Evolutionary conservation across 2,113 vertebrate genomes (phyloP).

Genomic region (Chaenocephalus aceratus): DNA sequence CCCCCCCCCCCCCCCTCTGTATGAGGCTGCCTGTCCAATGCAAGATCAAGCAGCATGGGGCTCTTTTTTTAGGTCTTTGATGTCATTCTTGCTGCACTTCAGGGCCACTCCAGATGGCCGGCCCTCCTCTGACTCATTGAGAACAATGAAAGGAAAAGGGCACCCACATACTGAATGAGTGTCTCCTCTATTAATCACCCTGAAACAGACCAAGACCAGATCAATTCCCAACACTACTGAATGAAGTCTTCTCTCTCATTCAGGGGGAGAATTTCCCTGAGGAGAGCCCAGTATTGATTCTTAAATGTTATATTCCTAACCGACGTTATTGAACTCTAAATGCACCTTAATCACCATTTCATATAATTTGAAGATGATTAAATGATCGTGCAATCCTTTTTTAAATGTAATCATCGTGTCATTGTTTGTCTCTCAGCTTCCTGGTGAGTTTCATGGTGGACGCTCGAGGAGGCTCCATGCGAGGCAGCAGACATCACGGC

Average conservation of each 20-base stretch:
- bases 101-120: conserved; percentile 14
- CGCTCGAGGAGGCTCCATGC: conserved; percentile 95
- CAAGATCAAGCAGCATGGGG: conserved; percentile 17
- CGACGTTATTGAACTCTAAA: not conserved
- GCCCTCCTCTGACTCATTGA: conserved; percentile 10
- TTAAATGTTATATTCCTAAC: not conserved
- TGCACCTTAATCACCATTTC: not conserved
- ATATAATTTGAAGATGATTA: not conserved
- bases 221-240: conserved; percentile 3
- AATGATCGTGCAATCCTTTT: not conserved
- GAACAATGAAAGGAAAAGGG: conserved; percentile 11
- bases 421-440: conserved; percentile 84
- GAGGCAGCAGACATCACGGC: conserved; percentile 94
- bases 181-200: not conserved
- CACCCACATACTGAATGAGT: not conserved
- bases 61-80: conserved; percentile 1
- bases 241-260: conserved; percentile 12
- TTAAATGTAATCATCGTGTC: not conserved
- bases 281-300: not conserved
- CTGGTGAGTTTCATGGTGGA: conserved; percentile 99
- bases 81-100: conserved; percentile 18
- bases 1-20: not conserved
- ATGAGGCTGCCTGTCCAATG: not conserved
- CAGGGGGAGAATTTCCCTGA: not conserved
- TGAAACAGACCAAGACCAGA: conserved; percentile 12